Percentiles rank a stretch among this genome's conserved stretches.
Evolutionary conservation across 2,113 vertebrate genomes (phyloP).

Genomic region (Hoplias malabaricus): DNA sequence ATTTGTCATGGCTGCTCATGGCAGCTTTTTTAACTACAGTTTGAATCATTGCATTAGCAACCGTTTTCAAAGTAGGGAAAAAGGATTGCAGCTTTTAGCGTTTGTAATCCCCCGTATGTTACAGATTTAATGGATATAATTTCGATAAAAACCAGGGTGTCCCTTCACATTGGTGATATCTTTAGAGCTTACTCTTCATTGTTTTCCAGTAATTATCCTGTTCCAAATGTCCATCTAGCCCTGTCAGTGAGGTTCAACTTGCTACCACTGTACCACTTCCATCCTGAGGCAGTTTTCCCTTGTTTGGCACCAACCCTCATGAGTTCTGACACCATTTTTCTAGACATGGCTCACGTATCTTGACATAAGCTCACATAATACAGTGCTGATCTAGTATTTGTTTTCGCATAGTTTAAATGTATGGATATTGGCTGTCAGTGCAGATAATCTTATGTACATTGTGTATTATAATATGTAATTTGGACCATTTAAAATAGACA

Average conservation of each 20-base stretch:
- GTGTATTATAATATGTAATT: too few relatives aligned
- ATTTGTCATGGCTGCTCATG: too few relatives aligned
- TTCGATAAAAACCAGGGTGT: too few relatives aligned
- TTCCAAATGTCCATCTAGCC: neutral
- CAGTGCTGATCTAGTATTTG: neutral
- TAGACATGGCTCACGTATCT: neutral
- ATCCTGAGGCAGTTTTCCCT: slow-evolving; percentile 15
- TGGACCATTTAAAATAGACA: too few relatives aligned
- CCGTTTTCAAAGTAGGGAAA: too few relatives aligned
- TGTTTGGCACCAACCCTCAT: slow-evolving; percentile 19
- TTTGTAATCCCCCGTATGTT: too few relatives aligned
- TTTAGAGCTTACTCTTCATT: neutral
- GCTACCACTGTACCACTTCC: neutral
- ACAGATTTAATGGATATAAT: too few relatives aligned
- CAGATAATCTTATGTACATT: too few relatives aligned
- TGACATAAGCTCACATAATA: neutral
- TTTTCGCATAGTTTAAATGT: neutral
- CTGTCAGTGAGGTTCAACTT: slow-evolving; percentile 5
- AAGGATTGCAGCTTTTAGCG: too few relatives aligned
- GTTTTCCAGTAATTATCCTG: slow-evolving; percentile 2
- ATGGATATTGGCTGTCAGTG: neutral
- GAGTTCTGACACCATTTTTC: slow-evolving; percentile 4
- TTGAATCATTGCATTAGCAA: too few relatives aligned
- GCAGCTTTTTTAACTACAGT: too few relatives aligned
- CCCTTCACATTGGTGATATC: neutral